A percentile compares a stretch with the other conserved stretches of the same genome.
These are phyloP conservation scores for Rallus limicola DNA, from an alignment of 2,113 vertebrate genomes.

Conservation along the genomic window DNA sequence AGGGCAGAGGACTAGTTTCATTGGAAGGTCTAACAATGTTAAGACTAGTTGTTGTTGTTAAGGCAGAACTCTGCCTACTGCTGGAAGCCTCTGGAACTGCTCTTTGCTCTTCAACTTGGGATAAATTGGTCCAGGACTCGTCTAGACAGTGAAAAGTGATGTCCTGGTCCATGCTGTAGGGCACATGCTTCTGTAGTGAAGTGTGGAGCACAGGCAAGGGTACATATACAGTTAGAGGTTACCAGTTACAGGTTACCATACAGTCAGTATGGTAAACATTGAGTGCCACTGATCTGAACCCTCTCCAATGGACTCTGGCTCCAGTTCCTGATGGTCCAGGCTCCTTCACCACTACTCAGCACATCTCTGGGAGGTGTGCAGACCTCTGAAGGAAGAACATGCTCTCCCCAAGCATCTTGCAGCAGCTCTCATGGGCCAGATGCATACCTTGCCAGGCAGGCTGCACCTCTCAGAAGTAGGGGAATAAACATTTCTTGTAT, in stretches of 20 bases:
- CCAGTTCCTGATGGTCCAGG: neutral
- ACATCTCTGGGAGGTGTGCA: neutral
- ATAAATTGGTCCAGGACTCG: neutral
- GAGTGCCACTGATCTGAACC: neutral
- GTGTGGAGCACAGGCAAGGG: neutral
- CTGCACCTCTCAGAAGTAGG: neutral
- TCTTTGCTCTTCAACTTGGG: neutral
- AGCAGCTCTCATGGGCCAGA: neutral
- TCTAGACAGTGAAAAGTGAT: neutral
- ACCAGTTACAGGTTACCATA: no score
- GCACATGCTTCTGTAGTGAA: neutral
- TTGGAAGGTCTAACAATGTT: neutral
- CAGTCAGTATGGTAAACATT: neutral
- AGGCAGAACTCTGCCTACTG: neutral
- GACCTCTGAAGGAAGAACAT: neutral
- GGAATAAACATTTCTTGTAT: neutral
- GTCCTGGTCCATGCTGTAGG: neutral
- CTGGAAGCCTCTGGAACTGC: neutral
- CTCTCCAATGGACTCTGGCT: neutral
- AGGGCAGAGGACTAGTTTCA: neutral
- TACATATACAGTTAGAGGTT: no score
- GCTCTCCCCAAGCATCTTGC: neutral
- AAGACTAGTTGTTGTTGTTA: neutral
- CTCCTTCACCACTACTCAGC: neutral
- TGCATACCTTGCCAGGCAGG: neutral